A percentile compares a stretch with the other conserved stretches of the same genome.
Conservation (phyloP, 2,797 vertebrate genomes). For the Silurus aristotelis region DNA sequence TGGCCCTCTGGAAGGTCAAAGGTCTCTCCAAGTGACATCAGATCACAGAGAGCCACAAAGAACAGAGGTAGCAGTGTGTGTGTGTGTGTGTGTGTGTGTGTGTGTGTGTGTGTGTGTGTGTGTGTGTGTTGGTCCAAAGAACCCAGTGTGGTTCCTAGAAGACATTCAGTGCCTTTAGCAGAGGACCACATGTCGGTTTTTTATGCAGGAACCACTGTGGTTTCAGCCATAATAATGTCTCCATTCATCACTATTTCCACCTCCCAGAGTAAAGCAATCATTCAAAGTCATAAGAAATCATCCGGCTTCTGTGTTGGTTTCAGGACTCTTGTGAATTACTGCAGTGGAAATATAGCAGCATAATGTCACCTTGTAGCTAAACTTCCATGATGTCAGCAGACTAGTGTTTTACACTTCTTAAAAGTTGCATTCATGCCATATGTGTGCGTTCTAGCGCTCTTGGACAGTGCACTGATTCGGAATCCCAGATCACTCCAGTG, state of each 20-base stretch:
- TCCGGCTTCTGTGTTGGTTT: conserved; percentile 37
- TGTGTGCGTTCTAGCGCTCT: conserved; percentile 34
- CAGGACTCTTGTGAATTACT: conserved; percentile 44
- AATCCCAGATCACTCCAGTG: conserved; percentile 26
- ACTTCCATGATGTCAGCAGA: conserved; percentile 51
- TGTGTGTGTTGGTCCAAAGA: not conserved
- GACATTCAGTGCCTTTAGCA: conserved; percentile 26
- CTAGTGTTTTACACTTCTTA: conserved; percentile 47
- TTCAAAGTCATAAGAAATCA: conserved; percentile 46
- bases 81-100: not conserved
- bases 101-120: too few relatives aligned
- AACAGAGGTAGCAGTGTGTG: conserved; percentile 57
- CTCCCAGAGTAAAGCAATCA: conserved; percentile 43
- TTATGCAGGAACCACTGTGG: conserved; percentile 37
- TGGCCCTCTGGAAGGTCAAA: conserved; percentile 52
- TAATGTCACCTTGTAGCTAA: conserved; percentile 24
- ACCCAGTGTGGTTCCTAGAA: conserved; percentile 29
- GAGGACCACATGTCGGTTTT: conserved; percentile 40
- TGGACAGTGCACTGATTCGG: conserved; percentile 8
- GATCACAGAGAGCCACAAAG: conserved; percentile 41
- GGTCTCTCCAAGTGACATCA: conserved; percentile 49
- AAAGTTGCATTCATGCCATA: conserved; percentile 33
- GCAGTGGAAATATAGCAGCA: conserved; percentile 48
- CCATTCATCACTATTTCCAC: conserved; percentile 55
- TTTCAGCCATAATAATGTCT: conserved; percentile 45